Evolutionary conservation across 2,888 invertebrate genomes (phyloP), one percentile per base, ranked within the genome.

Genomic region (Liopterus haemorrhoidalis): DNA sequence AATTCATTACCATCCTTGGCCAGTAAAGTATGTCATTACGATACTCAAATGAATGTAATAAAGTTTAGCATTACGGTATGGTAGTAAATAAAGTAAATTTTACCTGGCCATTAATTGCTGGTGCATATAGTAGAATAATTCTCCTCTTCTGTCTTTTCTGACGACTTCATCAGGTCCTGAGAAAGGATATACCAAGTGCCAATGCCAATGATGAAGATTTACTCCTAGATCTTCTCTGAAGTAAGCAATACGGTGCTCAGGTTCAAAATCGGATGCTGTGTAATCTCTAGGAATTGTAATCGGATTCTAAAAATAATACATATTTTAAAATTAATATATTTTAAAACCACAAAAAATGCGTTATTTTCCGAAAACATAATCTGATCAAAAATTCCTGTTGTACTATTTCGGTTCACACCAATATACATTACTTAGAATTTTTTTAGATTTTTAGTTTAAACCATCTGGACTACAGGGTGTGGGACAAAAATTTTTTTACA

Each of bases 121-220:
- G 56, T 87, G 87, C 85, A 85, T 85, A 65, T 84, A 86, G 62
- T 77, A 86, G 67, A 87, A 87, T 0, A 87, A 69, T 67, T 86
- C 86, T 19, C 87, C 86, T 20, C 85, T 76, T 40, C 86, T 74
- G 61, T 87, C 82, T 61, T 88, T 87, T 35, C 72, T 72, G 5
- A 88, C 85, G 25, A 85, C 77, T 27, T 69, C 65, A 30, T 56
- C 54, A 0, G 75, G 67, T 0, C 81, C 77, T 53, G 82, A 81
- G 65, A 82, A 82, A 0, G 89, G 89, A 64, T 89, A 90, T 2
- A 90, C 87, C 53, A 90, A 73, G 66, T 91, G 90, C 90, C 89
- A 90, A 63, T 90, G 89, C 89, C 90, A 91, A 63, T 91, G 90
- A 64, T 90, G 90, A 39, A 87, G 78, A 68, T 90, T 90, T 55